Evolutionary conservation across 2,888 invertebrate genomes (phyloP), one percentile per base, ranked within the genome.

Genomic region (Athalia cordata): DNA sequence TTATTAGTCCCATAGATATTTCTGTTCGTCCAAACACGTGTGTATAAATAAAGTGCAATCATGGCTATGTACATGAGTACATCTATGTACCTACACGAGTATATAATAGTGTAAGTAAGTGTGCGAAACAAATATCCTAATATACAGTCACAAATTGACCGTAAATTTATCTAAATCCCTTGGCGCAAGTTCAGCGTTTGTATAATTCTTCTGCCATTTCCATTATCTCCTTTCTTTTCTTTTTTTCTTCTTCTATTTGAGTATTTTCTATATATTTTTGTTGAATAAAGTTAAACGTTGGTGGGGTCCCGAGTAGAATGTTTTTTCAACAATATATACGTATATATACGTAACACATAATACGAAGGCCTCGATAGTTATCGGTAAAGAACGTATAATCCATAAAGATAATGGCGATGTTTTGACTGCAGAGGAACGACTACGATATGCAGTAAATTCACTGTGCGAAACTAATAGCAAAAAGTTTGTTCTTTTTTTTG

Each of bases 151-250:
- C 45, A 0, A 57, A 70, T 70, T 45, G 70, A 43, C 8, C 45
- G 70, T 66, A 66, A 72, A 72, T 72, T 72, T 59, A 15, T 72
- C 45, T n/a, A 13, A 72, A 59, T 13, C 43, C 57, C 57, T 72
- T 59, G 29, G 70, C 57, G 57, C 55, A n/a, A 57, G 2, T 29
- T 29, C 5, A 68, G 47, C 5, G 15, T 68, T 49, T 70, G 9
- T 55, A 5, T 55, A 9, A 11, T 55, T 7, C 55, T 11, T 6
- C n/a, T 55, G 9, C 0, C n/a, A 6, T 55, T 55, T 11, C 52
- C 11, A 9, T 52, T 52, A 9, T 52, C 11, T 52, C 52, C 3
- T 3, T 11, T 52, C 3, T 11, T 52, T 52, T 3, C 11, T 3
- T 52, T 3, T 11, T 52, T 52, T 11, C 3, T 52, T 3, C 11